Base-by-base conservation (phyloP, 2,113 vertebrate species). In the Cynoglossus semilaevis region DNA sequence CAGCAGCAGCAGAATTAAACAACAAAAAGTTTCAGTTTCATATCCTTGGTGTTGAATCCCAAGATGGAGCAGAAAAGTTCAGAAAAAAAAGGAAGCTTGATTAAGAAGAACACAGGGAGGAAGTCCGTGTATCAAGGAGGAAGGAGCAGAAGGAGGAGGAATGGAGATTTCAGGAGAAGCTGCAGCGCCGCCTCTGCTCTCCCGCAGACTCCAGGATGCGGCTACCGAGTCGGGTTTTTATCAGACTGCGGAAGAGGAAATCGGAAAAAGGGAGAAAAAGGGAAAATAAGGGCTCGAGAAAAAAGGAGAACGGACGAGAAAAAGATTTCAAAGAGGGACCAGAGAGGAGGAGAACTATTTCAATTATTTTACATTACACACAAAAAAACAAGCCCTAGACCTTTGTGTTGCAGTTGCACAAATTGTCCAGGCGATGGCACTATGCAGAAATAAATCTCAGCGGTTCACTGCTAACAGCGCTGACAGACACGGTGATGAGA, bases 161-260 rank as follows among this genome's bases (percentile, higher is more conserved):
- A 88, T 88, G 77, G 71, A 67, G 70, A 84, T 74, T 83, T 95
- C 94, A 63, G 89, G 93, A 89, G 92, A 92, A 91, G 90, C 92
- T 85, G 93, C 91, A 93, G 87, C 84, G 83, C 90, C 93, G 90
- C 91, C 94, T 93, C 91, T 90, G 89, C 70, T 90, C 89, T 74
- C 79, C 82, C 52, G 86, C 63, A 61, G 93, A 90, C 79, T 96
- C 94, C 89, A 81, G 86, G 78, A 95, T 88, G 87, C 95, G 93
- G 79, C 80, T 93, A 87, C 92, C 93, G 86, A 98, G 94, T 84
- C 94, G 91, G 82, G 94, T 91, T 81, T 94, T 94, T 89, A 98
- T 88, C 84, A 97, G 92, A 92, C 96, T 98, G 94, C 82, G 92
- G 89, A 90, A 90, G 88, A 91, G 90, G 91, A 91, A 93, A 76